A percentile compares a stretch with the other conserved stretches of the same genome.
Conservation (phyloP, 2,888 invertebrate species). For the Eupithecia tripunctaria region DNA sequence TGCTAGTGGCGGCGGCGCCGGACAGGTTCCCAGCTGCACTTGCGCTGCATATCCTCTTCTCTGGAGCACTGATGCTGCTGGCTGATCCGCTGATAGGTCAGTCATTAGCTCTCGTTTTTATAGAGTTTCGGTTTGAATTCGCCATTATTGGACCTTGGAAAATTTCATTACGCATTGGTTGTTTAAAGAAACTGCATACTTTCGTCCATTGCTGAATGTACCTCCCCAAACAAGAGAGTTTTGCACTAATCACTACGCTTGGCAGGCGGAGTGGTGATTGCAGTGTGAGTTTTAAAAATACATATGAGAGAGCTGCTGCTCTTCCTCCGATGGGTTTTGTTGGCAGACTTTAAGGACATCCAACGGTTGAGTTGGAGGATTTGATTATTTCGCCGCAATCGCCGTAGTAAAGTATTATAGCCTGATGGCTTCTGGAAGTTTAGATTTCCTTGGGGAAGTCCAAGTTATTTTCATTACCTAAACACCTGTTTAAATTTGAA, state of each 20-base stretch:
- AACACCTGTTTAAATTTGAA: background rate
- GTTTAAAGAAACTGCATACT: background rate
- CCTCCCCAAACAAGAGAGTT: background rate
- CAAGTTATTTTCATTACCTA: too few species aligned
- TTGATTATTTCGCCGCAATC: too few species aligned
- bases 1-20: constrained; percentile 87
- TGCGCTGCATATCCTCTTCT: constrained; percentile 89
- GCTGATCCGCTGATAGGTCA: constrained; percentile 88
- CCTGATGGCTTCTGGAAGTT: too few species aligned
- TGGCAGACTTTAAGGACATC: too few species aligned
- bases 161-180: background rate
- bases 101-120: constrained; percentile 35
- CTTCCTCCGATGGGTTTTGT: too few species aligned
- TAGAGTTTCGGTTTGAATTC: background rate
- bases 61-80: constrained; percentile 87
- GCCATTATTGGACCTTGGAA: background rate
- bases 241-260: too few species aligned
- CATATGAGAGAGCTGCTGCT: too few species aligned
- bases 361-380: too few species aligned
- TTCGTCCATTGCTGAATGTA: background rate
- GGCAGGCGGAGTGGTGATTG: too few species aligned
- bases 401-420: too few species aligned
- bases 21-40: constrained; percentile 89
- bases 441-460: too few species aligned
- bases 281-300: too few species aligned